These are phyloP conservation scores for Oscheius sp. DNA, from an alignment of 1,140 invertebrate genomes.

Conservation along the genomic window DNA sequence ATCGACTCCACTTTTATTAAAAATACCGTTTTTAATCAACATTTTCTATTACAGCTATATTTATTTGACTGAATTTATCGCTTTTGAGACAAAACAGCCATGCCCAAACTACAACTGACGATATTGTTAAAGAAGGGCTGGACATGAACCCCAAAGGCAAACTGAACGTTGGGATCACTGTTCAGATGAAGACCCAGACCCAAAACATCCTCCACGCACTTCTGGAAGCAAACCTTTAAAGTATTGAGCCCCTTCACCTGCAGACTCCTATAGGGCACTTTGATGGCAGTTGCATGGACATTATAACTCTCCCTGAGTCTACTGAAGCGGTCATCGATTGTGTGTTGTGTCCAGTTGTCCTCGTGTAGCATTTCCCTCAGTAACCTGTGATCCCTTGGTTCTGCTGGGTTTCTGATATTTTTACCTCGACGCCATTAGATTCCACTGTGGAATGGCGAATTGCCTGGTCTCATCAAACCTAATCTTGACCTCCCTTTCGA, in stretches of 20 bases:
- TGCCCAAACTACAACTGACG: not conserved
- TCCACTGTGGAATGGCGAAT: constrained; percentile 9
- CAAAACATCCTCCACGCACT: not conserved
- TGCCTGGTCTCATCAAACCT: not conserved
- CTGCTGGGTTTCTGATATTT: not conserved
- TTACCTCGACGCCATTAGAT: not conserved
- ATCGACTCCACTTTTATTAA: no score
- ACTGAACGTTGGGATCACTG: not conserved
- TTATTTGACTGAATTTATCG: no score
- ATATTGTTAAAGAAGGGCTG: constrained; percentile 5
- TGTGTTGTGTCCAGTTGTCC: not conserved
- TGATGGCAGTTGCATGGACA: not conserved
- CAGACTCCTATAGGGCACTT: not conserved
- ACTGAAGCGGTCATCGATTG: not conserved
- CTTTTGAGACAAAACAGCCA: not conserved
- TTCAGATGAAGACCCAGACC: not conserved
- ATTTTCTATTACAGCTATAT: no score
- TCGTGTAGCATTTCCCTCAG: not conserved
- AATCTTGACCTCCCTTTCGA: not conserved
- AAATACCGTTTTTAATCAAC: no score
- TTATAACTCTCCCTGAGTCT: not conserved
- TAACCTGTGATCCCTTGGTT: not conserved
- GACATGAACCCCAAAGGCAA: not conserved
- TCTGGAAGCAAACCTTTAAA: not conserved
- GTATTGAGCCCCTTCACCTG: no score